Percentiles rank a stretch among this genome's conserved stretches.
Conservation (phyloP, 2,888 invertebrate species). For the Zeuzera pyrina region DNA sequence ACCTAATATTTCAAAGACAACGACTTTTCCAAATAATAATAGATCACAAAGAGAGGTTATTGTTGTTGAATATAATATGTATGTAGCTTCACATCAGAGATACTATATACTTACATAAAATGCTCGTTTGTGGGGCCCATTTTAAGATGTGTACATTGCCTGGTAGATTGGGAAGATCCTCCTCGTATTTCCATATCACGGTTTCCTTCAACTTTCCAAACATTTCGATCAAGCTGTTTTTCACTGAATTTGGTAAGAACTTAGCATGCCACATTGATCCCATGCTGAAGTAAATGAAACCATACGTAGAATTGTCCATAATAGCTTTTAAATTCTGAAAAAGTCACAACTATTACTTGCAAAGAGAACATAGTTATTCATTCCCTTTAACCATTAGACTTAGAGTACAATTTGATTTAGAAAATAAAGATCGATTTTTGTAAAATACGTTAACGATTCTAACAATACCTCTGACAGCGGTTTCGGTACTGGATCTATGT, state of each 20-base stretch:
- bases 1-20: no score
- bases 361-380: no score
- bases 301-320: constrained; percentile 38
- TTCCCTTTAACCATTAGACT: no score
- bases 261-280: constrained; percentile 39
- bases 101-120: constrained; percentile 20
- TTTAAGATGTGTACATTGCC: constrained; percentile 30
- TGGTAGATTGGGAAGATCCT: constrained; percentile 19
- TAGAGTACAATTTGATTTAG: no score
- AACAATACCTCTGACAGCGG: constrained; percentile 42
- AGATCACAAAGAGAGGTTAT: no score
- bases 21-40: no score
- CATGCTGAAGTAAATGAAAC: constrained; percentile 54
- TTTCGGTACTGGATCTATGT: constrained; percentile 29
- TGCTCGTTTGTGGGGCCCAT: constrained; percentile 30
- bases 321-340: constrained; percentile 40
- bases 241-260: constrained; percentile 27
- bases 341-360: no score
- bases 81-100: no score
- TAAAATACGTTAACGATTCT: no score
- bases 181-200: constrained; percentile 38
- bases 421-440: no score
- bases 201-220: constrained; percentile 31
- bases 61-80: no score
- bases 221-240: constrained; percentile 25